These are phyloP conservation scores for Drosophila histrio DNA, from an alignment of 2,888 invertebrate species.

Conservation along the genomic window DNA sequence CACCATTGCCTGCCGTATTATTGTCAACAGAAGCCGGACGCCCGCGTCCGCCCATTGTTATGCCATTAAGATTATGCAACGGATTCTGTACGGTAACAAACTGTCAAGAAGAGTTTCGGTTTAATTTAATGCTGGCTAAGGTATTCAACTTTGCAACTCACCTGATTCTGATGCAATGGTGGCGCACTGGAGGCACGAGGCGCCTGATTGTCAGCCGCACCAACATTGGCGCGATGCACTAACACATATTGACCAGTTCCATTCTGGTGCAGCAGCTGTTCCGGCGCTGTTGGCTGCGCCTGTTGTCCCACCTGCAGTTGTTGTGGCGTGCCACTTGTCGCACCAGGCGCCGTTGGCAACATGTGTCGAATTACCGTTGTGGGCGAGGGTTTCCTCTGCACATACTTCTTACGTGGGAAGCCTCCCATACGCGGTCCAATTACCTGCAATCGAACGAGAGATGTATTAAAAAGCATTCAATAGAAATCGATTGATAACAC, in stretches of 20 bases:
- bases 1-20: constrained; percentile 65
- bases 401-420: constrained; percentile 84
- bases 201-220: constrained; percentile 87
- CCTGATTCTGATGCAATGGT: constrained; percentile 87
- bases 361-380: constrained; percentile 87
- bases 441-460: constrained; percentile 59
- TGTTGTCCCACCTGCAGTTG: constrained; percentile 63
- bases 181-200: constrained; percentile 94
- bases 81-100: constrained; percentile 80
- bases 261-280: constrained; percentile 82
- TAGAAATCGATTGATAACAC: not conserved
- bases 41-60: constrained; percentile 85
- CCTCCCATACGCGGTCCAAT: constrained; percentile 83
- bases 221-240: constrained; percentile 89
- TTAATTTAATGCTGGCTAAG: not conserved
- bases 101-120: constrained; percentile 45
- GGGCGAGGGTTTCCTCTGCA: constrained; percentile 86
- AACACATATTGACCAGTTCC: constrained; percentile 91
- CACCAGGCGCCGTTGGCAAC: constrained; percentile 82
- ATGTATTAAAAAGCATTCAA: not conserved
- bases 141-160: constrained; percentile 27
- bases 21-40: constrained; percentile 89
- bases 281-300: constrained; percentile 40
- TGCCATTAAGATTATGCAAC: constrained; percentile 83
- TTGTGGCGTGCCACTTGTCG: constrained; percentile 42